Evolutionary conservation across 2,113 vertebrate genomes (phyloP).

Genomic region (Chaetodon auriga): DNA sequence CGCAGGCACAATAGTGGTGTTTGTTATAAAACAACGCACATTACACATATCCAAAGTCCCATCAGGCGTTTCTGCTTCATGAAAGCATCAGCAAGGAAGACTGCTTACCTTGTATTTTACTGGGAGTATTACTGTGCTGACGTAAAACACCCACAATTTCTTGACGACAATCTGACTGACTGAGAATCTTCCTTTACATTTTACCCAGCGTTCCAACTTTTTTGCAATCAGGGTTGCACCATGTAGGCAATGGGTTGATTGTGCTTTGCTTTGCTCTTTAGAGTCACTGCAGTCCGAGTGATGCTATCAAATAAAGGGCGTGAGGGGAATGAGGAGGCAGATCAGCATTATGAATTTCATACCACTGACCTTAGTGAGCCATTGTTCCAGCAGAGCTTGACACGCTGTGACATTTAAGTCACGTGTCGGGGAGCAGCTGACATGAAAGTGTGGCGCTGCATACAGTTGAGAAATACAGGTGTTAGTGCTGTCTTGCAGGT

Average conservation of each 20-base stretch:
- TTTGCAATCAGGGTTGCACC: neutral
- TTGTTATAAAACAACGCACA: slow-evolving; percentile 61
- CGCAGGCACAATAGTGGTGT: slow-evolving; percentile 58
- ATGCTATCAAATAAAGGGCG: neutral
- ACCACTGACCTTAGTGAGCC: neutral
- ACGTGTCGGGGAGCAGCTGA: slow-evolving; percentile 11
- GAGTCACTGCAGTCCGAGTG: neutral
- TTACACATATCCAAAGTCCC: slow-evolving; percentile 10
- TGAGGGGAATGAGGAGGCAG: neutral
- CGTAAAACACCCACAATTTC: neutral
- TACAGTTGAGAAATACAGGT: neutral
- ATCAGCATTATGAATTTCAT: neutral
- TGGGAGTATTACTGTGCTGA: neutral
- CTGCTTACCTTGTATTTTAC: slow-evolving; percentile 19
- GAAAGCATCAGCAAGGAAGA: neutral
- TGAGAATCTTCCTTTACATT: no score
- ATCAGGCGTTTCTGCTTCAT: neutral
- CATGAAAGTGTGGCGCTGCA: slow-evolving; percentile 3
- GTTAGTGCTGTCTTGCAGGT: neutral
- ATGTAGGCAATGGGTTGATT: neutral
- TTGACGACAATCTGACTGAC: neutral
- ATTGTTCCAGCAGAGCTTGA: neutral
- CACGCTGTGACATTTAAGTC: slow-evolving; percentile 29
- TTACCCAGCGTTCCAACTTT: no score
- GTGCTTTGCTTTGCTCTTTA: neutral